Percentiles rank a stretch among this genome's conserved stretches.
Evolutionary conservation across 2,797 vertebrate species (phyloP).

Genomic region (Sebastes glaucus): DNA sequence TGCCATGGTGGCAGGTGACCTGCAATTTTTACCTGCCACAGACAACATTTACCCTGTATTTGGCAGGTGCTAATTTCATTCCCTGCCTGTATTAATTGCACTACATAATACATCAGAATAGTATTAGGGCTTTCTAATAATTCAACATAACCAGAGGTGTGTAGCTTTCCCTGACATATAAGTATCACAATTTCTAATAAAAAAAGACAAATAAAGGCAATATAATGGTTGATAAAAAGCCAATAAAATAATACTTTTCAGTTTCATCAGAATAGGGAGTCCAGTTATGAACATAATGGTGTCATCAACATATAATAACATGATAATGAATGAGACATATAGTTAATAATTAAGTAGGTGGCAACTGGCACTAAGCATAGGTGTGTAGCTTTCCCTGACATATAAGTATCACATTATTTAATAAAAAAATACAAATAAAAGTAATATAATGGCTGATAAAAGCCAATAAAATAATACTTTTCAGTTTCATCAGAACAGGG

Average conservation of each 20-base stretch:
- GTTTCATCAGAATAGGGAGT: neutral
- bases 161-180: neutral
- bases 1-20: too few relatives aligned
- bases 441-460: too few relatives aligned
- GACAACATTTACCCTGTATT: accelerated
- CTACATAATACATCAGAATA: too few relatives aligned
- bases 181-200: neutral
- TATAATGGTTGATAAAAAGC: neutral
- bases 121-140: too few relatives aligned
- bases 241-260: neutral
- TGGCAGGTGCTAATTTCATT: too few relatives aligned
- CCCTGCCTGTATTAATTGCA: too few relatives aligned
- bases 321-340: neutral
- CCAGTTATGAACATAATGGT: neutral
- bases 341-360: neutral
- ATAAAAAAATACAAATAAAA: neutral
- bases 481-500: neutral
- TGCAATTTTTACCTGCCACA: too few relatives aligned
- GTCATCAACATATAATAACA: neutral
- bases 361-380: too few relatives aligned
- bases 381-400: neutral
- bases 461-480: neutral
- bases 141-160: too few relatives aligned
- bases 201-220: too few relatives aligned
- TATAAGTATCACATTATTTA: neutral